A percentile compares a stretch with the other conserved stretches of the same genome.
Conservation (phyloP, 1,140 invertebrate species). For the Holotrichia oblita region DNA sequence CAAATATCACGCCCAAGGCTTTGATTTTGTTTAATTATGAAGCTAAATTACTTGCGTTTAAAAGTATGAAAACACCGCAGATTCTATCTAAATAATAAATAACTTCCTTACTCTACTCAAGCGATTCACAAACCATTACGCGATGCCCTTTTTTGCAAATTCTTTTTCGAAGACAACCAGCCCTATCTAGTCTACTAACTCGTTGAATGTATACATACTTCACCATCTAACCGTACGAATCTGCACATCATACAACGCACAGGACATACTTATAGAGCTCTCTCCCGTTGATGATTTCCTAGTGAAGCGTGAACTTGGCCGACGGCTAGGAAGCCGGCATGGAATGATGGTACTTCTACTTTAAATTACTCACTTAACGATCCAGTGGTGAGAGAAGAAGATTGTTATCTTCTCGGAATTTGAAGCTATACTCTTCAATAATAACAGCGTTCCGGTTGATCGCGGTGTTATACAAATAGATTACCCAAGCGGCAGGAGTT, state of each 20-base stretch:
- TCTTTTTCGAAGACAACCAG: not conserved
- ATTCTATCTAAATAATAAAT: slow-evolving; percentile 24
- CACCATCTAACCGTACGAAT: slow-evolving; percentile 11
- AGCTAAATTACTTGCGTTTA: too few species aligned
- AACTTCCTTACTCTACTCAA: not conserved
- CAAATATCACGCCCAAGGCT: too few species aligned
- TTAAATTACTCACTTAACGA: slow-evolving; percentile 6
- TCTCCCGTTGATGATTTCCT: not conserved
- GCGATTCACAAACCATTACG: slow-evolving; percentile 23
- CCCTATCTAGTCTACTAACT: not conserved
- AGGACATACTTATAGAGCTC: not conserved
- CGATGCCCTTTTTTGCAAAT: not conserved
- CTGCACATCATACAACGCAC: not conserved
- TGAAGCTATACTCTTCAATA: slow-evolving; percentile 18
- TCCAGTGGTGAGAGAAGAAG: not conserved
- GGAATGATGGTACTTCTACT: not conserved
- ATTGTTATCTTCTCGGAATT: not conserved
- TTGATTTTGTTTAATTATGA: too few species aligned
- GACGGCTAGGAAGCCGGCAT: not conserved
- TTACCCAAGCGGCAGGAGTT: not conserved
- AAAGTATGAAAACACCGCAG: not conserved
- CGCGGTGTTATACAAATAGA: not conserved
- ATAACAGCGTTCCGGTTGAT: not conserved
- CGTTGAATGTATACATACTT: not conserved
- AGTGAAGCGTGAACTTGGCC: slow-evolving; percentile 29